Evolutionary conservation across 2,113 vertebrate species (phyloP).

Genomic region (Erythrocercus mccallii): DNA sequence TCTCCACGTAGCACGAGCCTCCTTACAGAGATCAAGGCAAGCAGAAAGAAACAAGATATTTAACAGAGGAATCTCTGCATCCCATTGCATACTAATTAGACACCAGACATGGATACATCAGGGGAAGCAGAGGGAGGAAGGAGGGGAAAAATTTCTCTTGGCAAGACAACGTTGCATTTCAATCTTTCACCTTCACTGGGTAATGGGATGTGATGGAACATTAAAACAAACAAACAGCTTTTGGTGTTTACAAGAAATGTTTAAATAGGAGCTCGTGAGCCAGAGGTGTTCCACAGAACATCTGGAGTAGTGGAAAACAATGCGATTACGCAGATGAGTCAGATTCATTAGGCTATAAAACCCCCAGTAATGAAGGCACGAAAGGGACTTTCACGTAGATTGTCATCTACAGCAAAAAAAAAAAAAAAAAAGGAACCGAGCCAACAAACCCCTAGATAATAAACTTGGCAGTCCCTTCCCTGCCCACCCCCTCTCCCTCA

Average conservation of each 20-base stretch:
- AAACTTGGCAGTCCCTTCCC: background rate
- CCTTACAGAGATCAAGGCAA: constrained; percentile 20
- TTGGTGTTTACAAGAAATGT: constrained; percentile 82
- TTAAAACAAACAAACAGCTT: constrained; percentile 82
- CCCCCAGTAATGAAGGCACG: constrained; percentile 64
- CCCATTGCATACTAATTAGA: constrained; percentile 69
- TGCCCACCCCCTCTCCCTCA: background rate
- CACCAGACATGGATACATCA: constrained; percentile 62
- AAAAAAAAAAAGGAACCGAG: background rate
- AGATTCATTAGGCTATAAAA: constrained; percentile 76
- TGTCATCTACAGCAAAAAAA: constrained; percentile 49
- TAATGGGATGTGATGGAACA: constrained; percentile 79
- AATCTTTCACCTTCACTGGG: constrained; percentile 78
- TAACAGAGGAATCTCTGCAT: constrained; percentile 47
- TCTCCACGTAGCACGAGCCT: background rate
- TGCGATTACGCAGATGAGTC: constrained; percentile 79
- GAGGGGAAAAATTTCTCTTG: constrained; percentile 65
- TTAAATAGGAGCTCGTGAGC: constrained; percentile 63
- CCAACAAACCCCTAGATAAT: constrained; percentile 3
- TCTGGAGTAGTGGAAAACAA: constrained; percentile 76
- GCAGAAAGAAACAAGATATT: constrained; percentile 50
- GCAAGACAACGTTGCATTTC: constrained; percentile 66
- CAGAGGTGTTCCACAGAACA: constrained; percentile 78
- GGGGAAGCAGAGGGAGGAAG: constrained; percentile 39
- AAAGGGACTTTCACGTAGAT: constrained; percentile 63